Conservation (phyloP, 2,113 vertebrate species). For the Sisor rabdophorus region DNA sequence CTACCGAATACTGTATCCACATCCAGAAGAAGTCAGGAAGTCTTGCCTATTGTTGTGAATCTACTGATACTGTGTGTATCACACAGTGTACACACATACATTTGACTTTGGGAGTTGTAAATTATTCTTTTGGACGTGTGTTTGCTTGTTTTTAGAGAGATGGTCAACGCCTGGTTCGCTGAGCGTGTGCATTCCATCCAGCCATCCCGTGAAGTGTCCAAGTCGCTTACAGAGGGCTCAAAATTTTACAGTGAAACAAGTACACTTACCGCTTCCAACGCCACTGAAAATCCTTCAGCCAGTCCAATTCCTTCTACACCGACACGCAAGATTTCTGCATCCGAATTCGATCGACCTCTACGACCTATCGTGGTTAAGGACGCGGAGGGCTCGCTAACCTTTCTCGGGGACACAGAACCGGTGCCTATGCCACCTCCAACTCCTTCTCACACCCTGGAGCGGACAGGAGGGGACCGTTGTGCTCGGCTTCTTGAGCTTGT, state of each 20-base stretch:
- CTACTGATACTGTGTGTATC: background rate
- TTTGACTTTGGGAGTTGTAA: background rate
- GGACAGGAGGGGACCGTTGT: constrained; percentile 69
- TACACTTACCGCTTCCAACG: constrained; percentile 54
- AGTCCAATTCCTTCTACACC: constrained; percentile 76
- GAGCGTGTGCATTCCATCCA: constrained; percentile 91
- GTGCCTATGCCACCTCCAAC: constrained; percentile 74
- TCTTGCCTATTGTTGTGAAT: background rate
- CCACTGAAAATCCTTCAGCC: constrained; percentile 60
- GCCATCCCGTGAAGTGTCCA: constrained; percentile 71
- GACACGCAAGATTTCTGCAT: constrained; percentile 91
- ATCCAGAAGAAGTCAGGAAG: background rate
- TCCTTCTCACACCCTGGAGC: constrained; percentile 39
- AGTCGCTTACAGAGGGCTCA: constrained; percentile 58
- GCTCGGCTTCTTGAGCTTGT: constrained; percentile 90
- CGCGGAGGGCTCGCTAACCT: constrained; percentile 86
- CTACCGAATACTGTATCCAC: background rate
- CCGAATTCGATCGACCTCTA: constrained; percentile 92
- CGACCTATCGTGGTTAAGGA: constrained; percentile 93
- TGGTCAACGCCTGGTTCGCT: constrained; percentile 98
- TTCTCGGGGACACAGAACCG: constrained; percentile 80
- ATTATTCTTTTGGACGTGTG: constrained; percentile 7
- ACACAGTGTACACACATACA: background rate
- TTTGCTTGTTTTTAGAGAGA: constrained; percentile 67
- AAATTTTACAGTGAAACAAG: constrained; percentile 60